Evolutionary conservation across 2,113 vertebrate genomes (phyloP).

Genomic region (Phrynosoma blainvillii): DNA sequence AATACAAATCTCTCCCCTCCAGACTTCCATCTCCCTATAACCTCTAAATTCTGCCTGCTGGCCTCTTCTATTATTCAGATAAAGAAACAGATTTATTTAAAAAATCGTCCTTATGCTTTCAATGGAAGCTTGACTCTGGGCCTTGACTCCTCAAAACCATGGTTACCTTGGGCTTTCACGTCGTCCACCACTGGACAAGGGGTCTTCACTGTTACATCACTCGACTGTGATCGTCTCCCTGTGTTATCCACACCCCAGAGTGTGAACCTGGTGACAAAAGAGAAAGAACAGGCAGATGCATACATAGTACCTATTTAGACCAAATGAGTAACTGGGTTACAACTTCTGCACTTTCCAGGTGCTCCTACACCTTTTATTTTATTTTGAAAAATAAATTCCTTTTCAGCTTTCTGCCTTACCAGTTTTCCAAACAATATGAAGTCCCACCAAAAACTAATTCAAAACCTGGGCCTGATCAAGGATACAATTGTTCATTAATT

Average conservation of each 20-base stretch:
- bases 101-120: background rate
- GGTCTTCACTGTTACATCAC: slow-evolving; percentile 93
- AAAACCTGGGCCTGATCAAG: background rate
- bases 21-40: background rate
- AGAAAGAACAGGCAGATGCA: background rate
- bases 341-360: background rate
- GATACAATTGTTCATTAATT: background rate
- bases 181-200: slow-evolving; percentile 97
- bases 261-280: slow-evolving; percentile 85
- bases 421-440: background rate
- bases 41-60: background rate
- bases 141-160: background rate
- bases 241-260: slow-evolving; percentile 98
- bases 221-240: slow-evolving; percentile 91
- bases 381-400: background rate
- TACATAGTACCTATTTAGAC: background rate
- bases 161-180: slow-evolving; percentile 95
- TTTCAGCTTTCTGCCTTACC: background rate
- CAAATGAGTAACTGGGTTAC: background rate
- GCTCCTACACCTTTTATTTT: too few species aligned
- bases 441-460: too few species aligned
- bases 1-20: background rate
- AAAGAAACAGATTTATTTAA: background rate
- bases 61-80: background rate
- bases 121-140: background rate